Evolutionary conservation across 1,140 invertebrate genomes (phyloP), one percentile per base, ranked within the genome.

Genomic region (Hycleus cichorii): DNA sequence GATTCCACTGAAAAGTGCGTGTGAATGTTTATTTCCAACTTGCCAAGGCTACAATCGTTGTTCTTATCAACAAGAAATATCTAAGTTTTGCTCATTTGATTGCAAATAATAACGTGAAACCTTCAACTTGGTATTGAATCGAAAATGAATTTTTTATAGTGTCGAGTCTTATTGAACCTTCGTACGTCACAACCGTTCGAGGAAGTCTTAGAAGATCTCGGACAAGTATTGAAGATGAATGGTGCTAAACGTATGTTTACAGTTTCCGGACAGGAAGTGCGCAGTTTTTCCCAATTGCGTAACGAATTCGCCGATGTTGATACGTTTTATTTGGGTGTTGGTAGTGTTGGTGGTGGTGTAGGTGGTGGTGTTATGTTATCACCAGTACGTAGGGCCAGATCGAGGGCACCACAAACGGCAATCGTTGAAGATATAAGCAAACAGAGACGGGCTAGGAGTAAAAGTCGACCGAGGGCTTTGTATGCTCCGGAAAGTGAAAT

Each of bases 121-220:
- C 40, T 42, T 42, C 40, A n/a, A 42, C 4, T 6, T 5, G 11
- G 5, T 42, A n/a, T 42, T 42, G 10, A 42, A 6, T 42, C 3
- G 5, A 5, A 8, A 10, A 11, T 11, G 1, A 42, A 10, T 6
- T 42, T 42, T 42, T 42, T 11, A 5, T 42, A 92, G 88, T 92
- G 91, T 73, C 88, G 91, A 59, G 91, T 95, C 24, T 74, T 97
- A 57, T 75, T 97, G 47, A 97, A 97, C 75, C 80, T 96, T 60
- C 83, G 91, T 57, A 96, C 93, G 1, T 88, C 89, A 7, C 92
- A 95, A 71, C 91, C 90, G 2, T 97, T 95, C 71, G 93, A 97
- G 76, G 92, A 95, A 70, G 89, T 97, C n/a, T 76, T 97, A 51
- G 87, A 90, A 72, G 93, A 96, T 77, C 80, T 95, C 65, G 91